Conservation (phyloP, 2,113 vertebrate genomes). For the Orientallactaga bullata region DNA sequence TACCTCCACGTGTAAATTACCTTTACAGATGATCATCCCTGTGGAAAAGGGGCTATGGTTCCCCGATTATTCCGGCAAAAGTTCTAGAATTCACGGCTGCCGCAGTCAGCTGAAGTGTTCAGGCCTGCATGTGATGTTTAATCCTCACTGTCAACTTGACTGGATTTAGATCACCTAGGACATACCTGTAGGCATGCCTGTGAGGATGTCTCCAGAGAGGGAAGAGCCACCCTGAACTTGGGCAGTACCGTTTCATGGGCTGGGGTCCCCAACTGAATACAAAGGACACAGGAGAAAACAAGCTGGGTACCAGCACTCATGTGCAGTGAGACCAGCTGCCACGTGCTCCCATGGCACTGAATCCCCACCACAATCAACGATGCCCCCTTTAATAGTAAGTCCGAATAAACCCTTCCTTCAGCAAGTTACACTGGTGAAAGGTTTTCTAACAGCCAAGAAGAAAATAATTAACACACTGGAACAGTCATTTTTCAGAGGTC, state of each 20-base stretch:
- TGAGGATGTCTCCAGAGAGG: background rate
- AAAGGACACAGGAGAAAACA: background rate
- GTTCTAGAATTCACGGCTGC: background rate
- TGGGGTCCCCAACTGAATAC: background rate
- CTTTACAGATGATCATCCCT: background rate
- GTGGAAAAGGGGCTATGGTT: background rate
- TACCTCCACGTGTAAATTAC: background rate
- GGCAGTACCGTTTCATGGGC: background rate
- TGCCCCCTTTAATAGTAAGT: too few relatives aligned
- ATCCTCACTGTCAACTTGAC: background rate
- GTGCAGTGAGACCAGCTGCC: too few relatives aligned
- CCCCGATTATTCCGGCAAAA: background rate
- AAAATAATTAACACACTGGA: background rate
- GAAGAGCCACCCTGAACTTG: background rate
- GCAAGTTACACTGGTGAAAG: too few relatives aligned
- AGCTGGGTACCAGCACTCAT: background rate
- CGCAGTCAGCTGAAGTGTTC: background rate
- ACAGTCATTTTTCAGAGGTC: background rate
- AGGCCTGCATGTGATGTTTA: background rate
- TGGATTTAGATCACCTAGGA: too few relatives aligned
- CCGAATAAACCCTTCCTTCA: too few relatives aligned
- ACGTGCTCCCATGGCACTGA: too few relatives aligned
- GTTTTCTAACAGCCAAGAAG: too few relatives aligned
- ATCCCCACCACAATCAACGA: too few relatives aligned
- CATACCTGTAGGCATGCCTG: background rate